phyloP scores from a whole-genome alignment of 2,888 invertebrate genomes.

The Bibio marci region DNA sequence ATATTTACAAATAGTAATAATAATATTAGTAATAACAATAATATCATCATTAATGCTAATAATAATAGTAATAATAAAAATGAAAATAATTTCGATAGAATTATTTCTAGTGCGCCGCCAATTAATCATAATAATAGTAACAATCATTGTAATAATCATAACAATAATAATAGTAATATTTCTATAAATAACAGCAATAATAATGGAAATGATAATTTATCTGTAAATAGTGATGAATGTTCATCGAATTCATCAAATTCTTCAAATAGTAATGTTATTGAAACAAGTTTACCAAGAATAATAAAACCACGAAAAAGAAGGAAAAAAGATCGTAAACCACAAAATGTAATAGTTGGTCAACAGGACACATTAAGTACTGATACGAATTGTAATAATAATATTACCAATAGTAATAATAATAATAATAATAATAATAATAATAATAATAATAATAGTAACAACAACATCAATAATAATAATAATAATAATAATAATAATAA shows the following conservation, averaged over 20 bases:
- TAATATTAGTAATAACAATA: slow-evolving; percentile 4
- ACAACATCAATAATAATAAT: slow-evolving; percentile 8
- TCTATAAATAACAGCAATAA: slow-evolving; percentile 25
- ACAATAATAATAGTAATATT: slow-evolving; percentile 23
- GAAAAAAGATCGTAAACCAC: slow-evolving; percentile 73
- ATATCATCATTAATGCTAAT: slow-evolving; percentile 8
- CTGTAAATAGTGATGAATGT: slow-evolving; percentile 55
- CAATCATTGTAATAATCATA: slow-evolving; percentile 23
- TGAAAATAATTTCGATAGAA: slow-evolving; percentile 13
- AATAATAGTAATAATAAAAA: slow-evolving; percentile 24
- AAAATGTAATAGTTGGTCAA: slow-evolving; percentile 13
- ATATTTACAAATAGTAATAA: slow-evolving; percentile 13
- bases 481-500: slow-evolving; percentile 7
- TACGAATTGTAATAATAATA: too few relatives aligned
- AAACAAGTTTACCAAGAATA: slow-evolving; percentile 68
- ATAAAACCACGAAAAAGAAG: slow-evolving; percentile 78
- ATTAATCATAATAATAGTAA: too few relatives aligned
- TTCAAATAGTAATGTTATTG: slow-evolving; percentile 26
- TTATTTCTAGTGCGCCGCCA: slow-evolving; percentile 24
- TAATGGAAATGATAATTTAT: slow-evolving; percentile 46
- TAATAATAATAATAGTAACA: slow-evolving; percentile 6
- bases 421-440: slow-evolving; percentile 17
- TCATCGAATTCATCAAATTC: slow-evolving; percentile 25
- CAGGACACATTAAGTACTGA: too few relatives aligned
- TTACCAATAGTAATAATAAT: too few relatives aligned